Evolutionary conservation across 2,113 vertebrate species (phyloP).

Genomic region (Ursus arctos): DNA sequence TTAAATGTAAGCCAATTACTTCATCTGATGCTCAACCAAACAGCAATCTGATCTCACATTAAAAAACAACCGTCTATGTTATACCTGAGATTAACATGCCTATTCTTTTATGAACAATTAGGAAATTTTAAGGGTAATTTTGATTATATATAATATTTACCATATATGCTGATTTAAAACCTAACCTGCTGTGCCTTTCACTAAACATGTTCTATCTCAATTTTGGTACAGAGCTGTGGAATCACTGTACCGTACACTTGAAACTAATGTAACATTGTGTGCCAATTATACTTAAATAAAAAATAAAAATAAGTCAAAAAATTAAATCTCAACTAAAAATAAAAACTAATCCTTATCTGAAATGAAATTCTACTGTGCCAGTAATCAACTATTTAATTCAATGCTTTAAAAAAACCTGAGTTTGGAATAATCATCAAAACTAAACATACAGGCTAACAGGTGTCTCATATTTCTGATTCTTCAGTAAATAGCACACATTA

Average conservation of each 20-base stretch:
- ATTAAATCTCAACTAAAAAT: conserved; percentile 4
- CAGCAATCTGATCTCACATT: background rate
- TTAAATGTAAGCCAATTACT: background rate
- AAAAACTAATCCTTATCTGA: conserved; percentile 15
- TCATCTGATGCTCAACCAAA: background rate
- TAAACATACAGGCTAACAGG: background rate
- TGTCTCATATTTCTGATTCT: background rate
- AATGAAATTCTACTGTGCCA: background rate
- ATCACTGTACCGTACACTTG: background rate
- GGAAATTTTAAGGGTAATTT: background rate
- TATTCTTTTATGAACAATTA: background rate
- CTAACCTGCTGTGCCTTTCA: background rate
- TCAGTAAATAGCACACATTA: background rate
- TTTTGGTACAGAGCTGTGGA: background rate
- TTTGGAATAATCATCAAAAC: background rate
- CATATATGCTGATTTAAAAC: background rate
- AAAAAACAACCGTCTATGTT: background rate
- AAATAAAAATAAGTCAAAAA: background rate
- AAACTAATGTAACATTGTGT: background rate
- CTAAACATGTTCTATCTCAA: background rate
- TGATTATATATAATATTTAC: background rate
- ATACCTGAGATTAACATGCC: background rate
- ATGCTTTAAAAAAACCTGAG: background rate
- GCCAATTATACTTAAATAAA: background rate
- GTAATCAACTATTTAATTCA: conserved; percentile 22